Percentiles rank a stretch among this genome's conserved stretches.
These are phyloP conservation scores for Periparus ater DNA, from an alignment of 2,797 vertebrate genomes.

Conservation along the genomic window DNA sequence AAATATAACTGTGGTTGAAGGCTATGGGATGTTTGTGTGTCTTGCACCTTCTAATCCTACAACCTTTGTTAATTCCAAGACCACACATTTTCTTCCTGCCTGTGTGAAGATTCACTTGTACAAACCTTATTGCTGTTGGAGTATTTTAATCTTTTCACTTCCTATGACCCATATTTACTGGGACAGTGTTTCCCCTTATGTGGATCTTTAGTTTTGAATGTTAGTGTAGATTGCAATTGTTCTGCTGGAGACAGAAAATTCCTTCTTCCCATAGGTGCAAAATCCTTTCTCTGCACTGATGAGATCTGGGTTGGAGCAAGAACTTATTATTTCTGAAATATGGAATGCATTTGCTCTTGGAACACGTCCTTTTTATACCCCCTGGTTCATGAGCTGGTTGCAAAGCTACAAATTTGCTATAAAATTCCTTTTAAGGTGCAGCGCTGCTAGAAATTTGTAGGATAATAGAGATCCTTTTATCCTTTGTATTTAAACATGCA, in stretches of 20 bases:
- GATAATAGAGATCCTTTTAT: slow-evolving; percentile 65
- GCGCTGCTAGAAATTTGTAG: slow-evolving; percentile 63
- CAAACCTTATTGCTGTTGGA: background rate
- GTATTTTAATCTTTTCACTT: background rate
- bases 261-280: background rate
- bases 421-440: slow-evolving; percentile 68
- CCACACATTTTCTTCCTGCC: background rate
- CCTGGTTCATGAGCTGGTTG: slow-evolving; percentile 53
- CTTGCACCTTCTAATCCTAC: background rate
- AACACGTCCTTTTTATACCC: slow-evolving; percentile 65
- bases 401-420: slow-evolving; percentile 69
- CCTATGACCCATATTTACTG: background rate
- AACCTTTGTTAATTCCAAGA: background rate
- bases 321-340: slow-evolving; percentile 65
- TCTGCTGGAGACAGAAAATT: background rate
- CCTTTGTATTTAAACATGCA: slow-evolving; percentile 64
- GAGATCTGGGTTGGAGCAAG: slow-evolving; percentile 29
- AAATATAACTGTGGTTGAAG: background rate
- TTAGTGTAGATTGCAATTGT: background rate
- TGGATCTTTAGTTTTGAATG: background rate
- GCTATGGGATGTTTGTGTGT: background rate
- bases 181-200: background rate
- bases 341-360: slow-evolving; percentile 64
- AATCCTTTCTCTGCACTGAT: background rate
- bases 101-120: background rate